These are phyloP conservation scores for Dolichopus griseipennis DNA, from an alignment of 2,888 invertebrate species.

Conservation along the genomic window DNA sequence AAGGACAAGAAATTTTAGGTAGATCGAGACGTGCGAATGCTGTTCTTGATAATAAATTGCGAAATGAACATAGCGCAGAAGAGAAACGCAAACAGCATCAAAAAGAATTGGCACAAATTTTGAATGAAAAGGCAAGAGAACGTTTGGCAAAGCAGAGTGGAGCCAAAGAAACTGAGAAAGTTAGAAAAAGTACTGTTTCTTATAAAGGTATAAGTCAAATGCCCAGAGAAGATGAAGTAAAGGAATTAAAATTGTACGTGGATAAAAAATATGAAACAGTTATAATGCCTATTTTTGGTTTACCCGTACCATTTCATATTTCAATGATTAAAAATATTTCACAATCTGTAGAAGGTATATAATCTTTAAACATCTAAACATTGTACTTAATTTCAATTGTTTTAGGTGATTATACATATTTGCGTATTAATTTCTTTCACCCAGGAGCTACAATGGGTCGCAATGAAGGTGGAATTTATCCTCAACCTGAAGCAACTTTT, in stretches of 20 bases:
- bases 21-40: conserved; percentile 76
- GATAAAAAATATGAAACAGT: conserved; percentile 96
- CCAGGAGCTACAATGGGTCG: conserved; percentile 95
- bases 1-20: conserved; percentile 40
- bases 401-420: conserved; percentile 89
- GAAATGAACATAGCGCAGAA: conserved; percentile 91
- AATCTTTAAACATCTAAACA: not conserved
- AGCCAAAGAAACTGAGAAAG: conserved; percentile 77
- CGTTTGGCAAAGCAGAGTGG: conserved; percentile 80
- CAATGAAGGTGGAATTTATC: conserved; percentile 82
- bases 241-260: conserved; percentile 88
- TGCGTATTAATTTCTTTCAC: conserved; percentile 96
- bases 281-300: conserved; percentile 93
- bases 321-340: conserved; percentile 98
- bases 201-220: conserved; percentile 88
- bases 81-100: conserved; percentile 97
- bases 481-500: conserved; percentile 93
- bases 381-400: not conserved
- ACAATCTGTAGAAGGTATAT: conserved; percentile 74
- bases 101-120: conserved; percentile 77
- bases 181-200: conserved; percentile 88
- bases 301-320: conserved; percentile 96
- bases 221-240: conserved; percentile 88
- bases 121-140: conserved; percentile 90
- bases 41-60: conserved; percentile 83